Base-by-base conservation (phyloP, 1,140 invertebrate species). In the Drosophila funebris region DNA sequence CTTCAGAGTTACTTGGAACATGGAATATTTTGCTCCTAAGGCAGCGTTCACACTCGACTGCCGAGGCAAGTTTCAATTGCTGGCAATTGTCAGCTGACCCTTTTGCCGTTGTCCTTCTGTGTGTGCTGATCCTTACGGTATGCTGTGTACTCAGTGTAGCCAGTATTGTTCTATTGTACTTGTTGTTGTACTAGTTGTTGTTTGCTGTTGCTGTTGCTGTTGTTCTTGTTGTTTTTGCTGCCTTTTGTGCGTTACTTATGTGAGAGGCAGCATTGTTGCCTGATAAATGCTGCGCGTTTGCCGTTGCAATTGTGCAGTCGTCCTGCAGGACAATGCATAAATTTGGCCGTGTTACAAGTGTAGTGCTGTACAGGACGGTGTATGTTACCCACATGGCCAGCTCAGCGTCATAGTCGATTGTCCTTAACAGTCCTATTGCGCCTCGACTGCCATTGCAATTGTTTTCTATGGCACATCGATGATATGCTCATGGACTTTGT, bases 401-500 rank as follows among this genome's bases (percentile, higher is more conserved):
- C n/a, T 1, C 22, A n/a, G 16, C 63, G 7, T 33, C 48, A 54
- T 71, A 56, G 16, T 20, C 36, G 9, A 82, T 81, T 78, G 80
- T 82, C 57, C 61, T 16, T 33, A 20, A 27, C 39, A 11, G 9
- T 58, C 50, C 50, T 64, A 37, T 46, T 44, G 52, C 44, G 64
- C 58, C 60, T 61, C 50, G 48, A n/a, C 43, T 56, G 29, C 48
- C 57, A 75, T 75, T 71, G 70, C 82, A 87, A 87, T 85, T 85
- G 81, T 85, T 87, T 82, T 82, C 83, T 71, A 77, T 81, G 57
- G 52, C 58, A 53, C 73, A 77, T 78, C 78, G 75, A 82, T 78
- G 83, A 73, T 78, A 87, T 56, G 78, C 53, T 69, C 78, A 69
- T 76, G 81, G 73, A 85, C 78, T 72, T 76, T 63, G 52, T 52